Evolutionary conservation across 2,888 invertebrate genomes (phyloP), one percentile per base, ranked within the genome.

Genomic region (Willowsia nigromaculata): DNA sequence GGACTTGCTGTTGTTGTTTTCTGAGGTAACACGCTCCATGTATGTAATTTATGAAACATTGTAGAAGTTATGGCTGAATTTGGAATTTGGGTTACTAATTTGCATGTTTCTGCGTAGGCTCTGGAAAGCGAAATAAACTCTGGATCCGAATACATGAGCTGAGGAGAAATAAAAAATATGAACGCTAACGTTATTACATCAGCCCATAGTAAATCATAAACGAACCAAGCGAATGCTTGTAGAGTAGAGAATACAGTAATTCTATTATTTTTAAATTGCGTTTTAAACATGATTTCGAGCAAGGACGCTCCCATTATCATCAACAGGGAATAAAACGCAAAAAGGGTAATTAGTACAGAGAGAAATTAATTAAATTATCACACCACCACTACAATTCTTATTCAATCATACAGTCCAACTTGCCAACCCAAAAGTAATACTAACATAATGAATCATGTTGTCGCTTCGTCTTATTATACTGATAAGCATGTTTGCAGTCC

Each of bases 311-410:
- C n/a, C 50, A 50, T 27, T 59, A n/a, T 65, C n/a, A 65, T 13
- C 62, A 62, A 1, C 62, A 65, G 33, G 62, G 33, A 15, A 33
- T 9, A 50, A 56, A 18, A 6, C 22, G 1, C 47, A 47, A 13
- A n/a, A 50, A 50, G 59, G 59, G 27, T 13, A 33, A 33, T 30
- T 65, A 33, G 62, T n/a, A n/a, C n/a, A 33, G 33, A 33, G 33
- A 65, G 33, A 65, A 33, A 15, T 65, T 65, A 33, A 65, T 33
- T 65, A 65, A 65, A 65, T 33, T 65, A 65, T 30, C 33, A 65
- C 33, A 33, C 33, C 62, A n/a, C 33, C 33, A 33, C 62, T 33
- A 50, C 7, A 53, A 53, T 2, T 18, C 53, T 27, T 59, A 25
- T 25, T 65, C 0, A n/a, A 15, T 15, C 62, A 13, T 7, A 65